Conservation (phyloP, 2,113 vertebrate genomes). For the Cyphotilapia sp. region DNA sequence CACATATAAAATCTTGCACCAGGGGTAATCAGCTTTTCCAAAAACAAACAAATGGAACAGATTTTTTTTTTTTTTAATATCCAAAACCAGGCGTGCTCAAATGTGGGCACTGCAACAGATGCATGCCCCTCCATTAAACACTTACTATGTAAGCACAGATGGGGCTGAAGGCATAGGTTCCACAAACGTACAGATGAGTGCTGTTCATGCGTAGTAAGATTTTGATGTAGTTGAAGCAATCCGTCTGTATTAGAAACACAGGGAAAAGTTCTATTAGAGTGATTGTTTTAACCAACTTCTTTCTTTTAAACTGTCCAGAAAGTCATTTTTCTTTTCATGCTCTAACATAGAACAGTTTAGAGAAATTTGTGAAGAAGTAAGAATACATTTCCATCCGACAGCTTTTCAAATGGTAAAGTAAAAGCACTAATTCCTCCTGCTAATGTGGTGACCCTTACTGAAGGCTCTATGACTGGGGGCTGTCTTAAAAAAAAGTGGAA, state of each 20-base stretch:
- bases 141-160: constrained; percentile 90
- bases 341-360: neutral
- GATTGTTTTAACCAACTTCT: neutral
- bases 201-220: constrained; percentile 84
- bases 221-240: constrained; percentile 98
- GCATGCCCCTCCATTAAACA: neutral
- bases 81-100: neutral
- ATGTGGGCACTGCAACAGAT: neutral
- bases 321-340: neutral
- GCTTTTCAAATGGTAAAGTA: neutral
- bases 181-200: constrained; percentile 89
- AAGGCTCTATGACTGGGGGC: neutral
- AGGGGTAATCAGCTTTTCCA: neutral
- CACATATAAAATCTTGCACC: neutral
- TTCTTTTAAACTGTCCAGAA: neutral
- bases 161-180: constrained; percentile 93
- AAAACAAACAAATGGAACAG: neutral
- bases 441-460: neutral
- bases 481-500: neutral
- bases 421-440: neutral
- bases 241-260: constrained; percentile 72
- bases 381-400: neutral
- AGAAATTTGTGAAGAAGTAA: neutral
- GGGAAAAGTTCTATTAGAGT: neutral
- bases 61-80: constrained; percentile 13